Evolutionary conservation across 1,140 invertebrate species (phyloP).

Genomic region (Drosophila quadrilineata): DNA sequence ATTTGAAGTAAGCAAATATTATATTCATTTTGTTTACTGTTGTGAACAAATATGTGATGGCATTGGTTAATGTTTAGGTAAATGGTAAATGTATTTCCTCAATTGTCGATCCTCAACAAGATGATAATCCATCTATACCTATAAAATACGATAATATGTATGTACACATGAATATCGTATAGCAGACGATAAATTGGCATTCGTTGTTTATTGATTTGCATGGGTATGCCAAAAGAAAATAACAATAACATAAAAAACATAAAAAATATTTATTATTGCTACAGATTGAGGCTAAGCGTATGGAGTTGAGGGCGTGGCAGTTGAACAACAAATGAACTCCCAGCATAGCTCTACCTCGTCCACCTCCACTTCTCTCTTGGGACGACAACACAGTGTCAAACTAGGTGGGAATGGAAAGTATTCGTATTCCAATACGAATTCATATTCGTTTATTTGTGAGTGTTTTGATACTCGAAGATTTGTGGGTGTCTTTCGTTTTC

Average conservation of each 20-base stretch:
- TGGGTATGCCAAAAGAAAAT: conserved; percentile 30
- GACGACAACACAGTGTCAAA: too few species aligned
- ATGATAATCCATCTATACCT: background rate
- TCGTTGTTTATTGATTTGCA: conserved; percentile 30
- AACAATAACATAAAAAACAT: too few species aligned
- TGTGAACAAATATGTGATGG: too few species aligned
- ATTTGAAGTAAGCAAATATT: too few species aligned
- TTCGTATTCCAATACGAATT: conserved; percentile 11
- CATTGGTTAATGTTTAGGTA: too few species aligned
- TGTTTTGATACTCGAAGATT: background rate
- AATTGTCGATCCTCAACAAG: background rate
- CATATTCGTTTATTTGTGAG: conserved; percentile 6
- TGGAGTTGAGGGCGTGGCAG: too few species aligned
- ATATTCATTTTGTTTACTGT: too few species aligned
- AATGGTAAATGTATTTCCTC: background rate
- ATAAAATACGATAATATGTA: background rate
- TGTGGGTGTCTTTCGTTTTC: conserved; percentile 28
- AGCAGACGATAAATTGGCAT: conserved; percentile 8
- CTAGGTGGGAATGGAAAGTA: conserved; percentile 16
- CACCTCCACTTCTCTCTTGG: too few species aligned
- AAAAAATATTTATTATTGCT: too few species aligned
- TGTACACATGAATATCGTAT: conserved; percentile 12
- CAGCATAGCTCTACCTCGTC: too few species aligned
- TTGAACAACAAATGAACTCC: too few species aligned
- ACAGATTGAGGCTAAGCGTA: too few species aligned